Conservation (phyloP, 2,888 invertebrate species). For the Drosophila demipolita region DNA sequence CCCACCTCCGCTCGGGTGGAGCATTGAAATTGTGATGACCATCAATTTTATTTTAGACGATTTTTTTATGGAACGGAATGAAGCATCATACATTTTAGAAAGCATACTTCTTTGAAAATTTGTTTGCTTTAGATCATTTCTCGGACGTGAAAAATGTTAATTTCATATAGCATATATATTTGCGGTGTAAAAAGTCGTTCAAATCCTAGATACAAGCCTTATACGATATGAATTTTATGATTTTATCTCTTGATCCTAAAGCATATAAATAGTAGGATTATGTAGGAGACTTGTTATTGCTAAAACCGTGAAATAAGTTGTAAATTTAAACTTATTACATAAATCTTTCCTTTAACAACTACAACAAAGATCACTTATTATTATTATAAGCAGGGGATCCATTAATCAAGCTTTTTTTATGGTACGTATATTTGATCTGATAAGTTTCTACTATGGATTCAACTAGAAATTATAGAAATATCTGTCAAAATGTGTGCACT, state of each 20-base stretch:
- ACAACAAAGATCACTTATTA: not conserved
- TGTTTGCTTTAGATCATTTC: not conserved
- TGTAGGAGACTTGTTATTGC: too few species aligned
- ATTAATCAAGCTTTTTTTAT: not conserved
- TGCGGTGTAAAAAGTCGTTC: not conserved
- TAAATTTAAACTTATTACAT: not conserved
- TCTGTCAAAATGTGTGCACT: not conserved
- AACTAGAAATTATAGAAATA: constrained; percentile 1
- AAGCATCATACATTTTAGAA: constrained; percentile 17
- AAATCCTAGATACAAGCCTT: not conserved
- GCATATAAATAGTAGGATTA: too few species aligned
- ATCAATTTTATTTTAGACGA: constrained; percentile 48
- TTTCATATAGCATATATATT: not conserved
- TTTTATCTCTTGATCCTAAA: too few species aligned
- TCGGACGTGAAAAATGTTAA: not conserved
- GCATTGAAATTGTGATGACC: constrained; percentile 47
- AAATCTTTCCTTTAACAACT: not conserved
- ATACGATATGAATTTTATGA: not conserved
- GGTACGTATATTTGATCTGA: not conserved
- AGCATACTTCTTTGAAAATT: not conserved
- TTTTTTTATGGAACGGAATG: constrained; percentile 4
- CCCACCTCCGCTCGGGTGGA: not conserved
- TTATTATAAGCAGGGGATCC: not conserved
- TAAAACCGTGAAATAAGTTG: not conserved
- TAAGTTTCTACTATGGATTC: not conserved